Evolutionary conservation across 2,113 vertebrate species (phyloP).

Genomic region (Cairina moschata): DNA sequence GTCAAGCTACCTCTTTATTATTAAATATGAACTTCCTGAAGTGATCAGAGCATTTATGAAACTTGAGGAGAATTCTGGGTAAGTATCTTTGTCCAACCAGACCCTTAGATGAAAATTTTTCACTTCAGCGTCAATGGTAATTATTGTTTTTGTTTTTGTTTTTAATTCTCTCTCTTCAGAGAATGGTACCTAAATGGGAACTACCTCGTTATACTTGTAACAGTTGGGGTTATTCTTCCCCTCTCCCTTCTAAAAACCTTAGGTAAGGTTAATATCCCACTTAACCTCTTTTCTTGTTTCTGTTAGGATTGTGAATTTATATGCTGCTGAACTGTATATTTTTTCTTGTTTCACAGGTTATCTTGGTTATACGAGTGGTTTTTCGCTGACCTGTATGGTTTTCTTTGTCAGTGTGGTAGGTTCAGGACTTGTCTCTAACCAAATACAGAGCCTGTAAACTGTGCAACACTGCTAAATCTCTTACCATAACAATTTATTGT

Average conservation of each 20-base stretch:
- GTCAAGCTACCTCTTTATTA: conserved; percentile 99
- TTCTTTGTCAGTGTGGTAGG: conserved; percentile 96
- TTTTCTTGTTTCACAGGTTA: conserved; percentile 83
- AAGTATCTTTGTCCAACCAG: conserved; percentile 37
- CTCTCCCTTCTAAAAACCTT: conserved; percentile 94
- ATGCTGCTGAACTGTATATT: conserved; percentile 30
- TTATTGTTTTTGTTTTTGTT: neutral
- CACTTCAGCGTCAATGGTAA: neutral
- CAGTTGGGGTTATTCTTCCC: conserved; percentile 90
- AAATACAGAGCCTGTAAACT: neutral
- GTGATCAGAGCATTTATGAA: conserved; percentile 91
- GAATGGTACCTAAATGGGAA: conserved; percentile 97
- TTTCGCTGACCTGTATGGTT: conserved; percentile 96
- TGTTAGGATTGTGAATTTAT: neutral
- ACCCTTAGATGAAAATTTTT: neutral
- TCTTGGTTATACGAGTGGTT: conserved; percentile 96
- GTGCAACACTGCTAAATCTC: neutral
- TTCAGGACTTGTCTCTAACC: conserved; percentile 32
- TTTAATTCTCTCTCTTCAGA: conserved; percentile 71
- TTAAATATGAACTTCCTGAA: conserved; percentile 98
- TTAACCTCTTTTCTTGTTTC: neutral
- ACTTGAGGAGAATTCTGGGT: conserved; percentile 91
- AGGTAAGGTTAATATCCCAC: conserved; percentile 78
- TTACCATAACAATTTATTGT: neutral
- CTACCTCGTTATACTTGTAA: conserved; percentile 94